A percentile compares a stretch with the other conserved stretches of the same genome.
Evolutionary conservation across 2,113 vertebrate species (phyloP).

Genomic region (Lepisosteus osseus): DNA sequence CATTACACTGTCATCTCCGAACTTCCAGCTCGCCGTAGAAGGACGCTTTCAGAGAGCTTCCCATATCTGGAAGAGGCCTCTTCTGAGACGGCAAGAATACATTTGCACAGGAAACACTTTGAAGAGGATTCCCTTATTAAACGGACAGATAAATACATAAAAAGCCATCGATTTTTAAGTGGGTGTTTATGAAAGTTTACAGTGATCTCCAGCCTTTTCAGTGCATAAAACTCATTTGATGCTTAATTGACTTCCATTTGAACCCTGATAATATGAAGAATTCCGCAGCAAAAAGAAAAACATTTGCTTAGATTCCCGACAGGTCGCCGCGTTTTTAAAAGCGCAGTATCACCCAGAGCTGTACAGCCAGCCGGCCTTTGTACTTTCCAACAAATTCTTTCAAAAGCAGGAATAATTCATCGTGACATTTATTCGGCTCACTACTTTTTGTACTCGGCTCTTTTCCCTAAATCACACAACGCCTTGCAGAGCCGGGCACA

Average conservation of each 20-base stretch:
- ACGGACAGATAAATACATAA: too few relatives aligned
- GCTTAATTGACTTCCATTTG: background rate
- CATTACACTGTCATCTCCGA: slow-evolving; percentile 43
- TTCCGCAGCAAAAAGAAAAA: background rate
- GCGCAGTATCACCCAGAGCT: background rate
- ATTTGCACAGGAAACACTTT: background rate
- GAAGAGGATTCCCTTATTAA: background rate
- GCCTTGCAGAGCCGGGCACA: background rate
- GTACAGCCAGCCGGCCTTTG: slow-evolving; percentile 14
- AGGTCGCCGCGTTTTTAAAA: background rate
- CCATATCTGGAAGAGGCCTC: background rate
- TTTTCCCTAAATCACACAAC: slow-evolving; percentile 20
- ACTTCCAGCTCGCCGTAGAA: slow-evolving; percentile 4
- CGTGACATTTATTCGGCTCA: slow-evolving; percentile 28
- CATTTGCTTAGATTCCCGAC: background rate
- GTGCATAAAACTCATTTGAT: too few relatives aligned
- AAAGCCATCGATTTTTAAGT: background rate
- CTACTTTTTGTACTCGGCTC: slow-evolving; percentile 11
- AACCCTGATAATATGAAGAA: background rate
- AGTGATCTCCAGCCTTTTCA: background rate
- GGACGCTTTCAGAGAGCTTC: slow-evolving; percentile 7
- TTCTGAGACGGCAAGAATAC: too few relatives aligned
- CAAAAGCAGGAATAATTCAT: slow-evolving; percentile 23
- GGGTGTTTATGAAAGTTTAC: background rate
- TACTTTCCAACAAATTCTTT: slow-evolving; percentile 15